Evolutionary conservation across 2,888 invertebrate genomes (phyloP).

Genomic region (Bombylius discolor): DNA sequence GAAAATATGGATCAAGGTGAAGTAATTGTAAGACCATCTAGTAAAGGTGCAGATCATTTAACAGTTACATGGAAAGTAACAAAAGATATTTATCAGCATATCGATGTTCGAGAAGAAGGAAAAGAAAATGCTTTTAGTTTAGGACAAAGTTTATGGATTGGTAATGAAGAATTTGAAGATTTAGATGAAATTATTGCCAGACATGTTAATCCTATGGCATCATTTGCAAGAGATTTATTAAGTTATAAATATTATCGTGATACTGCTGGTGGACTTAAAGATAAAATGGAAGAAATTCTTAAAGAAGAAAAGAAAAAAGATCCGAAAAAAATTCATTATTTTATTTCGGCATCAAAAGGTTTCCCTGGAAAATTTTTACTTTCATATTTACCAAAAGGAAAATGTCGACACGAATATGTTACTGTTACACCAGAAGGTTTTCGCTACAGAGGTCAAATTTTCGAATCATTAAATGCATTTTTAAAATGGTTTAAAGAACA

Average conservation of each 20-base stretch:
- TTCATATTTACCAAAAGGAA: constrained; percentile 79
- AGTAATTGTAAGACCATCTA: constrained; percentile 89
- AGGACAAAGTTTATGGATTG: constrained; percentile 78
- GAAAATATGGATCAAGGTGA: constrained; percentile 91
- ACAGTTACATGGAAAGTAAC: constrained; percentile 99
- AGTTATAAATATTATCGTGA: constrained; percentile 82
- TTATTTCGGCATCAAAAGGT: constrained; percentile 69
- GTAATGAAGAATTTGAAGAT: constrained; percentile 91
- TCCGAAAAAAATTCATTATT: constrained; percentile 77
- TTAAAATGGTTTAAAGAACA: constrained; percentile 98
- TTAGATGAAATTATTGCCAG: constrained; percentile 98
- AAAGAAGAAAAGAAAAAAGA: constrained; percentile 82
- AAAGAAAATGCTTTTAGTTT: constrained; percentile 94
- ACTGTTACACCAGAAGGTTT: constrained; percentile 88
- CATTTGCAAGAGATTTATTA: constrained; percentile 78
- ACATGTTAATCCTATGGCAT: constrained; percentile 92
- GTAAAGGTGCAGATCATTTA: constrained; percentile 90
- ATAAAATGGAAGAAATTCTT: constrained; percentile 76
- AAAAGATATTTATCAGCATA: constrained; percentile 88
- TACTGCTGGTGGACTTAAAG: constrained; percentile 63
- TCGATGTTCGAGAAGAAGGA: constrained; percentile 89
- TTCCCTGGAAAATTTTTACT: constrained; percentile 88
- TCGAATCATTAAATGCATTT: constrained; percentile 56
- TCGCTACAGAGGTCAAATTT: constrained; percentile 76
- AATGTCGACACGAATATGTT: constrained; percentile 82